phyloP scores from a whole-genome alignment of 2,797 vertebrate genomes.

The Halcyon chelicuti region DNA sequence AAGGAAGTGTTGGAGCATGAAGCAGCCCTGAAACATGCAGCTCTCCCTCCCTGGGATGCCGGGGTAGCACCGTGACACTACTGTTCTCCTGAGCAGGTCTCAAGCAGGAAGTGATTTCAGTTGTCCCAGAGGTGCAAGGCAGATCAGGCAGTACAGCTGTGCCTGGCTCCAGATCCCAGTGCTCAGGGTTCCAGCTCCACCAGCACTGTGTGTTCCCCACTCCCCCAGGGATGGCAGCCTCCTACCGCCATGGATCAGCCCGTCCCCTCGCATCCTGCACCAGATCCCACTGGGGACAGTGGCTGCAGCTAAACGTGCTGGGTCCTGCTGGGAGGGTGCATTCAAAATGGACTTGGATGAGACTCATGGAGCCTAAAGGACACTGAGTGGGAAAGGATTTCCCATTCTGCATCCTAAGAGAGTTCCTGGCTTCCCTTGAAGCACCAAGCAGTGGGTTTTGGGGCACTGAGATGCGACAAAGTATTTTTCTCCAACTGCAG shows the following conservation, averaged over 20 bases:
- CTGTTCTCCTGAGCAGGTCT: background rate
- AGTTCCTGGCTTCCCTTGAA: background rate
- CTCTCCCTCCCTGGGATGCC: background rate
- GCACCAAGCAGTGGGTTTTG: rapidly evolving
- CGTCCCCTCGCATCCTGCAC: background rate
- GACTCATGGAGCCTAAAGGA: background rate
- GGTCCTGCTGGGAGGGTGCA: rapidly evolving
- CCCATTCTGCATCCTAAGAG: background rate
- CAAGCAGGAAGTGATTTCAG: background rate
- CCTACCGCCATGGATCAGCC: rapidly evolving
- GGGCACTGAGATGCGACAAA: background rate
- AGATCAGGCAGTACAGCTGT: rapidly evolving
- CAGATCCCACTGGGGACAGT: background rate
- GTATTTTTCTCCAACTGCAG: background rate
- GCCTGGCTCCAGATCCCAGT: rapidly evolving
- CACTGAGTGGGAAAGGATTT: no score
- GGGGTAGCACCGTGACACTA: background rate
- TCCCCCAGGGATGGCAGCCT: background rate
- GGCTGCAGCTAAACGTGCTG: background rate
- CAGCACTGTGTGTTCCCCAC: rapidly evolving
- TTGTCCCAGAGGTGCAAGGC: background rate
- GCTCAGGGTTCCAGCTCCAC: background rate
- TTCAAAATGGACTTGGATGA: background rate
- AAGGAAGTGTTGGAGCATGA: background rate
- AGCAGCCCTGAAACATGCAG: background rate